Evolutionary conservation across 2,113 vertebrate genomes (phyloP).

Genomic region (Pseudonaja textilis): DNA sequence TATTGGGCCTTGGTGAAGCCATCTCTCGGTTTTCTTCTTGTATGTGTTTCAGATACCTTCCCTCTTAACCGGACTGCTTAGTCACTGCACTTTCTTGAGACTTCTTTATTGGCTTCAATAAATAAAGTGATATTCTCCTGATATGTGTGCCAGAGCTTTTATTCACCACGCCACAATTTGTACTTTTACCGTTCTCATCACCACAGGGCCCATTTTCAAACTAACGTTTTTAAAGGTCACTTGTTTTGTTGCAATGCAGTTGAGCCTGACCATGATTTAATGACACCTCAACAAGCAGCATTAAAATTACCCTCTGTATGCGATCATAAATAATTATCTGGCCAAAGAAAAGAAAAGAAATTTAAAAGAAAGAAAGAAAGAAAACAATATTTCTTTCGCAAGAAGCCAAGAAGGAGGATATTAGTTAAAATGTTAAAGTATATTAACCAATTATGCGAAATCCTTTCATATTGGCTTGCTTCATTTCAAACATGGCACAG

Average conservation of each 20-base stretch:
- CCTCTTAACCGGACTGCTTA: constrained; percentile 30
- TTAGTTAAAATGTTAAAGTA: constrained; percentile 77
- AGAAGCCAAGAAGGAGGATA: constrained; percentile 67
- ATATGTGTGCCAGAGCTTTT: constrained; percentile 62
- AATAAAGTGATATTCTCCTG: constrained; percentile 63
- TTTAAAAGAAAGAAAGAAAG: constrained; percentile 55
- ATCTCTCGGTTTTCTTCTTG: neutral
- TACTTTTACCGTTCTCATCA: constrained; percentile 59
- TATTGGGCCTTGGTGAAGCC: neutral
- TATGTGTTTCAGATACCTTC: constrained; percentile 15
- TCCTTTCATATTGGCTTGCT: constrained; percentile 83
- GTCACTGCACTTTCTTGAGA: constrained; percentile 45
- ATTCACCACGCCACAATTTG: constrained; percentile 38
- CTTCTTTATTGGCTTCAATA: constrained; percentile 47
- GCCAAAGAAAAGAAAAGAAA: constrained; percentile 45
- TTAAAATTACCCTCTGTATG: constrained; percentile 61
- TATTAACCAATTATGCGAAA: constrained; percentile 80
- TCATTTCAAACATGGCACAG: constrained; percentile 79
- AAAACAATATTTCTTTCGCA: constrained; percentile 51
- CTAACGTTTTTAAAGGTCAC: constrained; percentile 78
- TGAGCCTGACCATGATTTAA: constrained; percentile 69
- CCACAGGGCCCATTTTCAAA: constrained; percentile 59
- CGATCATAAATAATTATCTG: constrained; percentile 67
- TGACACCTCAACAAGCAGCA: constrained; percentile 63
- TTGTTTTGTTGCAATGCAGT: constrained; percentile 66